Percentiles rank a stretch among this genome's conserved stretches.
These are phyloP conservation scores for Pollenia griseotomentosa DNA, from an alignment of 2,888 invertebrate genomes.

Conservation along the genomic window DNA sequence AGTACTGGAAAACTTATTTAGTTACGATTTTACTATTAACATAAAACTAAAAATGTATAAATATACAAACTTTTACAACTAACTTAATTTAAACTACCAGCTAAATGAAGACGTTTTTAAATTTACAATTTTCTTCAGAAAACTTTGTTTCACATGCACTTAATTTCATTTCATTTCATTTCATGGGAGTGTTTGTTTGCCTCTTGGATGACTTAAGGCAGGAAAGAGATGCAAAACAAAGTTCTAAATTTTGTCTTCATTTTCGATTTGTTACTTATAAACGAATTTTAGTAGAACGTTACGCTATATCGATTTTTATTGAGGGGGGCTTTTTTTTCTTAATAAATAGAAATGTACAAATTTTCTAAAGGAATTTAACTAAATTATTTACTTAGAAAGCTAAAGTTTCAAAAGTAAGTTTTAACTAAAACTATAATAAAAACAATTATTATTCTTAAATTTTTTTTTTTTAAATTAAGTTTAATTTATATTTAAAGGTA, in stretches of 20 bases:
- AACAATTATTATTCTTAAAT: background rate
- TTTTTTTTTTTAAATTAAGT: conserved; percentile 10
- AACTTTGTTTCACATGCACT: conserved; percentile 59
- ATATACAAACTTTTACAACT: conserved; percentile 52
- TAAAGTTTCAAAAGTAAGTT: conserved; percentile 24
- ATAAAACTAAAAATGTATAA: background rate
- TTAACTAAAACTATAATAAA: conserved; percentile 15
- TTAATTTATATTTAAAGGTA: background rate
- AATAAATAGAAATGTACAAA: conserved; percentile 35
- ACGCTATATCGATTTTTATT: conserved; percentile 63
- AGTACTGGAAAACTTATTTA: conserved; percentile 65
- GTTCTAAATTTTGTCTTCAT: conserved; percentile 61
- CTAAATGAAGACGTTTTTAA: conserved; percentile 69
- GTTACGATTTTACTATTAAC: conserved; percentile 11
- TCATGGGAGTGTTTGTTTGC: background rate
- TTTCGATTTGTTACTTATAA: conserved; percentile 58
- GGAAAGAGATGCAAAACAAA: conserved; percentile 46
- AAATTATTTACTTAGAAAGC: conserved; percentile 18
- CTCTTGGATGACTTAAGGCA: background rate
- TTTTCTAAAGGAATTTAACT: conserved; percentile 16
- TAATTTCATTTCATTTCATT: background rate
- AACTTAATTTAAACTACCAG: conserved; percentile 53
- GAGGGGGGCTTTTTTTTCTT: background rate
- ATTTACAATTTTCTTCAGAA: conserved; percentile 63
- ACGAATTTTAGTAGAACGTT: conserved; percentile 73